A percentile compares a stretch with the other conserved stretches of the same genome.
phyloP scores from a whole-genome alignment of 2,888 invertebrate genomes.

The Pherbina coryleti region DNA sequence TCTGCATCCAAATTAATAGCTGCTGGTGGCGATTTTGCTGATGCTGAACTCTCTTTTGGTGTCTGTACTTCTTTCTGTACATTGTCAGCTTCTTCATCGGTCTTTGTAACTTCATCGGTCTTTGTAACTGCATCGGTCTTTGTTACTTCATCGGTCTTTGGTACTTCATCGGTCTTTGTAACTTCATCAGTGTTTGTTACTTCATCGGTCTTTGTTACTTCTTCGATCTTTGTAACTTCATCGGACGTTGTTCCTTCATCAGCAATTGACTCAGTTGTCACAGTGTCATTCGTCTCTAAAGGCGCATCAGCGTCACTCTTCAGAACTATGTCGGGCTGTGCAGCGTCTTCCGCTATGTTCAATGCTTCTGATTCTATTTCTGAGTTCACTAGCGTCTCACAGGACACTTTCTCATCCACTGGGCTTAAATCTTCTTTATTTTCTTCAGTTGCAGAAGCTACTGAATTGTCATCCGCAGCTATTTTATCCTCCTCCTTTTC shows the following conservation, averaged over 20 bases:
- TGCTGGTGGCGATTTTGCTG: neutral
- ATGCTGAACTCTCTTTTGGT: conserved; percentile 16
- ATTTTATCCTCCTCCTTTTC: conserved; percentile 2
- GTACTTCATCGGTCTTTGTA: neutral
- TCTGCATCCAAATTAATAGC: conserved; percentile 36
- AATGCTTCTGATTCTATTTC: conserved; percentile 23
- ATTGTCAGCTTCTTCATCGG: neutral
- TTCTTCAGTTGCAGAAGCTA: neutral
- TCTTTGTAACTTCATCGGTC: neutral
- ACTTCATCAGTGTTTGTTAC: neutral
- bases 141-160: no score
- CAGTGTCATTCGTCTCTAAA: neutral
- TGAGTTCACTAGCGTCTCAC: neutral
- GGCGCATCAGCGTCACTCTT: neutral
- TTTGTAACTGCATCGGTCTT: neutral
- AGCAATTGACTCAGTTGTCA: neutral
- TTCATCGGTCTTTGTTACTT: neutral
- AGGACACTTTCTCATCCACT: neutral
- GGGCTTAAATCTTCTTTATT: neutral
- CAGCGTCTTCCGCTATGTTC: conserved; percentile 30
- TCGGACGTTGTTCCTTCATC: neutral
- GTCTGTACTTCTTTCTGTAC: neutral
- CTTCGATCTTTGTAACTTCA: no score
- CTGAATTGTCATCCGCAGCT: neutral
- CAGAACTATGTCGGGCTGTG: conserved; percentile 8